Evolutionary conservation across 2,113 vertebrate species (phyloP).

Genomic region (Ifrita kowaldi): DNA sequence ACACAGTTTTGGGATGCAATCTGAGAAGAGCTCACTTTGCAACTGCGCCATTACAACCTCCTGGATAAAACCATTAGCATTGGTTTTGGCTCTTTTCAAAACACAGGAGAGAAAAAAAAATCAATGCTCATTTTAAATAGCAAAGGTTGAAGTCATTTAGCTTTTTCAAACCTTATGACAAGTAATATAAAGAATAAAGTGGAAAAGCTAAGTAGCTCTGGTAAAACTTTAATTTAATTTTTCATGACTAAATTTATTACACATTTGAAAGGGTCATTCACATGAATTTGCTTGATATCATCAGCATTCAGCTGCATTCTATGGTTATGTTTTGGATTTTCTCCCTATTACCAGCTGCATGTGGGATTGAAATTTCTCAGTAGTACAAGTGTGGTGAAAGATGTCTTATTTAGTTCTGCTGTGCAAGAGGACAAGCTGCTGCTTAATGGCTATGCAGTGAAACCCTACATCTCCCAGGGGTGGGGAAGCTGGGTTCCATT

Average conservation of each 20-base stretch:
- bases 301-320: background rate
- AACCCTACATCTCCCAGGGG: background rate
- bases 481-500: background rate
- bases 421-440: background rate
- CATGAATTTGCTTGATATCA: background rate
- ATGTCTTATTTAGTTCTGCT: background rate
- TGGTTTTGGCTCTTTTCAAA: background rate
- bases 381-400: background rate
- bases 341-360: background rate
- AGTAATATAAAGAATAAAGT: background rate
- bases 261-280: background rate
- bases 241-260: background rate
- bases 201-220: background rate
- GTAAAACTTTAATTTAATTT: background rate
- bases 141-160: background rate
- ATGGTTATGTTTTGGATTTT: background rate
- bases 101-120: background rate
- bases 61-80: background rate
- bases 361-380: background rate
- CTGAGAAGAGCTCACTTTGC: background rate
- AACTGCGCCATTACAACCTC: background rate
- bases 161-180: background rate
- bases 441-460: background rate
- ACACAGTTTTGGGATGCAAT: background rate
- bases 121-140: background rate